Conservation (phyloP, 1,140 invertebrate genomes). For the Oedothorax gibbosus region DNA sequence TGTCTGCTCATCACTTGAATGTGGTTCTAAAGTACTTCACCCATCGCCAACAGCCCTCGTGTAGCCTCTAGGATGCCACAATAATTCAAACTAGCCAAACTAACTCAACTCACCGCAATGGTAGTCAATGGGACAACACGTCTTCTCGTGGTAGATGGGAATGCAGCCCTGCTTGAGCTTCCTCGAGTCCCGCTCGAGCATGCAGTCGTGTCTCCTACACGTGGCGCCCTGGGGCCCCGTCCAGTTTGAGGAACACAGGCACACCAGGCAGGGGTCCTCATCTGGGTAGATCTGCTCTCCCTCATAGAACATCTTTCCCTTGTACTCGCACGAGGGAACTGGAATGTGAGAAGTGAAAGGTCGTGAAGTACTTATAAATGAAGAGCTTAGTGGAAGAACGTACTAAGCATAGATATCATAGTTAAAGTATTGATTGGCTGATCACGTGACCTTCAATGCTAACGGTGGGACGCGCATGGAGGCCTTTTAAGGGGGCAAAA, state of each 20-base stretch:
- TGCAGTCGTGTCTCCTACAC: conserved; percentile 55
- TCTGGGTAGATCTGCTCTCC: conserved; percentile 62
- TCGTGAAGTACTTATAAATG: background rate
- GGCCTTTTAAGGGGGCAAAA: too few species aligned
- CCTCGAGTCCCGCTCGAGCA: conserved; percentile 53
- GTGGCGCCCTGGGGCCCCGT: conserved; percentile 31
- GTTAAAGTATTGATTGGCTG: too few species aligned
- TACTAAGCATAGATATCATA: too few species aligned
- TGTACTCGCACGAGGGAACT: conserved; percentile 58
- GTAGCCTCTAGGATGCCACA: too few species aligned
- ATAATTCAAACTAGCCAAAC: too few species aligned
- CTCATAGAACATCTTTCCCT: conserved; percentile 58
- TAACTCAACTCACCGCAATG: conserved; percentile 48
- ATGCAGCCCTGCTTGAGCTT: conserved; percentile 61
- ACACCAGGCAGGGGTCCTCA: conserved; percentile 61
- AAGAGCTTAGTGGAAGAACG: too few species aligned
- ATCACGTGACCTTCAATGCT: too few species aligned
- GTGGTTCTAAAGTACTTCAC: too few species aligned
- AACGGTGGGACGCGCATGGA: too few species aligned
- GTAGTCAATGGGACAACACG: conserved; percentile 64
- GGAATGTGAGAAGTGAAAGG: background rate
- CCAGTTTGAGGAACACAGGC: conserved; percentile 62
- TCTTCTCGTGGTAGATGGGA: conserved; percentile 63
- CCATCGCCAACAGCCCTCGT: too few species aligned
- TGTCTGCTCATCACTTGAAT: too few species aligned